Evolutionary conservation across 1,140 invertebrate genomes (phyloP).

Genomic region (Spodoptera litura): DNA sequence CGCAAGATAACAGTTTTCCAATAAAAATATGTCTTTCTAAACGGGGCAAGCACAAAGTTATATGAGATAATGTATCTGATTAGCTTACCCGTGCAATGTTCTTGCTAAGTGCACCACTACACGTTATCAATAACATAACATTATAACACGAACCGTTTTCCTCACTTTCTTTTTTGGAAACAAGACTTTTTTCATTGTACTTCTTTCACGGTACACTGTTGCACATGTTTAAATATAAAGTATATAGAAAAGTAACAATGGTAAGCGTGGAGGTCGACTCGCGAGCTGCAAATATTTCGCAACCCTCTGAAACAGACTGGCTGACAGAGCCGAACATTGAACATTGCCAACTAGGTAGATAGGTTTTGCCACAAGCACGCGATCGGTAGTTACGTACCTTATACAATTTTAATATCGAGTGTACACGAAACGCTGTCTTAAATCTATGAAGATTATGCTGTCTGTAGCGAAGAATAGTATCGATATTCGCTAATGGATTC

Average conservation of each 20-base stretch:
- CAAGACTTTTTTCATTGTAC: slow-evolving; percentile 68
- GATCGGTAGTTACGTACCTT: slow-evolving; percentile 63
- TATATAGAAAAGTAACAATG: slow-evolving; percentile 43
- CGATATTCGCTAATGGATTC: slow-evolving; percentile 14
- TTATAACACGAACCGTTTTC: slow-evolving; percentile 70
- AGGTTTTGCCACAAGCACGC: slow-evolving; percentile 77
- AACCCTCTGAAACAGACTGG: slow-evolving; percentile 71
- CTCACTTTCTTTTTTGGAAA: slow-evolving; percentile 73
- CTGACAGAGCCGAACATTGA: slow-evolving; percentile 70
- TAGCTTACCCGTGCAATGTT: slow-evolving; percentile 56
- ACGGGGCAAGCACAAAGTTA: background rate
- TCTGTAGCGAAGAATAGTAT: slow-evolving; percentile 15
- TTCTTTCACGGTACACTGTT: slow-evolving; percentile 46
- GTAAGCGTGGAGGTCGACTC: slow-evolving; percentile 32
- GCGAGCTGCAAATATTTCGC: slow-evolving; percentile 66
- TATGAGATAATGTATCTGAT: slow-evolving; percentile 46
- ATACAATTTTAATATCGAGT: slow-evolving; percentile 65
- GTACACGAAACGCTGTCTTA: slow-evolving; percentile 61
- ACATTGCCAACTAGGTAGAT: slow-evolving; percentile 68
- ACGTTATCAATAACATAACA: slow-evolving; percentile 45
- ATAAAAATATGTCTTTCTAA: background rate
- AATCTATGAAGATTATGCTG: slow-evolving; percentile 25
- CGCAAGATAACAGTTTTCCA: slow-evolving; percentile 31
- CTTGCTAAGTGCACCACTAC: slow-evolving; percentile 53
- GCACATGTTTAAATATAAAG: slow-evolving; percentile 45